Base-by-base conservation (phyloP, 2,113 vertebrate species). In the Equus przewalskii region DNA sequence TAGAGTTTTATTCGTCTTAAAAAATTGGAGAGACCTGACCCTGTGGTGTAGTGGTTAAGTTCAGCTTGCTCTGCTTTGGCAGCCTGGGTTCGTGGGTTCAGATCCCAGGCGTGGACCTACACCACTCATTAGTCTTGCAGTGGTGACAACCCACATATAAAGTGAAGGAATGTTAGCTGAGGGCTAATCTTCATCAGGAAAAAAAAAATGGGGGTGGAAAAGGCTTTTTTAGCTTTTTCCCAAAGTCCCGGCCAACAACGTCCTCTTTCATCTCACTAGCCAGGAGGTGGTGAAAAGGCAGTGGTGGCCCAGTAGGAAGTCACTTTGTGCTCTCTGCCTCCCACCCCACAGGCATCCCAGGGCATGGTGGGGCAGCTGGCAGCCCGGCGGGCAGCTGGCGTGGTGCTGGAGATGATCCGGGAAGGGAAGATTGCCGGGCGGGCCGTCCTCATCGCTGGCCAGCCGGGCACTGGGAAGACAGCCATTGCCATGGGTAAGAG, bases 281-380 rank as follows among this genome's bases (percentile, higher is more conserved):
- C 3, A 1, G n/a, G 62, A 46, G 75, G 21, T 14, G 21, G 28
- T 28, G 10, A 81, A 21, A 11, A 21, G 5, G 70, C 44, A 4
- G 3, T 7, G 8, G 44, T 46, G 1, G 3, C 33, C 58, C 46
- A 4, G n/a, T 6, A 16, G 36, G 28, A 67, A 7, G 41, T 33
- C 4, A 33, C 65, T 22, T 24, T 10, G 3, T 33, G 1, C 5
- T 12, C 21, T 22, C 58, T 62, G 0, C 64, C 49, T 26, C 46
- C 44, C 1, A 1, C 60, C 22, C 91, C 18, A 1, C 97, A 99
- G 99, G 99, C 99, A 65, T 99, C 99, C 21, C 99, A 99, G 98
- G 99, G 99, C 44, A 99, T 99, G 99, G 99, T 99, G 19, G 99
- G 99, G 5, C 99, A 99, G 98, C 98, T 99, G 98, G 99, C 99